phyloP scores from a whole-genome alignment of 1,140 invertebrate species.

The Protaetia brevitarsis region DNA sequence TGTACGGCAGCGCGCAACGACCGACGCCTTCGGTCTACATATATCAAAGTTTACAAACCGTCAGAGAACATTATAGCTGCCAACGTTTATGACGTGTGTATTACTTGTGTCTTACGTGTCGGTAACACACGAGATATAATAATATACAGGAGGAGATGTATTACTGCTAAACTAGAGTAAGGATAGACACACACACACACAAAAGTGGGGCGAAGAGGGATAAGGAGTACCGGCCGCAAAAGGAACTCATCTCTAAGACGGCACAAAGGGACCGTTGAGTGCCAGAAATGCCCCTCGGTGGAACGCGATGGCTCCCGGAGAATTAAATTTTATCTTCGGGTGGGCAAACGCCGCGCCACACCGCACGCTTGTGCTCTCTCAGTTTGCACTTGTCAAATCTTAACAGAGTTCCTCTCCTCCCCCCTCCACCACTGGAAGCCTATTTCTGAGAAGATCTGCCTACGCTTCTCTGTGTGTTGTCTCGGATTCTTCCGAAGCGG shows the following conservation, averaged over 20 bases:
- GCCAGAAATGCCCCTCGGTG: constrained; percentile 1
- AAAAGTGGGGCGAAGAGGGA: too few species aligned
- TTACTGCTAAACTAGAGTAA: too few species aligned
- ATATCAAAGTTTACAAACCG: constrained; percentile 16
- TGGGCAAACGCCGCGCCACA: neutral
- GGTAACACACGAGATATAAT: neutral
- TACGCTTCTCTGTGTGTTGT: too few species aligned
- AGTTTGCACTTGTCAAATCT: constrained; percentile 8
- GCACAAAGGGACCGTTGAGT: constrained; percentile 7
- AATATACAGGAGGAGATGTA: constrained; percentile 13
- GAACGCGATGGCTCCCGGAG: neutral
- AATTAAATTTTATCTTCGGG: constrained; percentile 14
- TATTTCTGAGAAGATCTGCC: neutral
- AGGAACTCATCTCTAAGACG: neutral
- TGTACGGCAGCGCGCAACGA: too few species aligned
- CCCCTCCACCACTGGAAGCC: neutral
- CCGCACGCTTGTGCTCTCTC: too few species aligned
- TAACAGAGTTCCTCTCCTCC: neutral
- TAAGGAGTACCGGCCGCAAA: too few species aligned
- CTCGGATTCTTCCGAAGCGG: too few species aligned
- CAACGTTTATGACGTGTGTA: constrained; percentile 5
- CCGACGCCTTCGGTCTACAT: constrained; percentile 12
- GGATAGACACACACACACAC: too few species aligned
- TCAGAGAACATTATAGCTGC: constrained; percentile 13
- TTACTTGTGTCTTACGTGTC: constrained; percentile 11